phyloP scores from a whole-genome alignment of 2,797 vertebrate species.

The Acipenser oxyrinchus region DNA sequence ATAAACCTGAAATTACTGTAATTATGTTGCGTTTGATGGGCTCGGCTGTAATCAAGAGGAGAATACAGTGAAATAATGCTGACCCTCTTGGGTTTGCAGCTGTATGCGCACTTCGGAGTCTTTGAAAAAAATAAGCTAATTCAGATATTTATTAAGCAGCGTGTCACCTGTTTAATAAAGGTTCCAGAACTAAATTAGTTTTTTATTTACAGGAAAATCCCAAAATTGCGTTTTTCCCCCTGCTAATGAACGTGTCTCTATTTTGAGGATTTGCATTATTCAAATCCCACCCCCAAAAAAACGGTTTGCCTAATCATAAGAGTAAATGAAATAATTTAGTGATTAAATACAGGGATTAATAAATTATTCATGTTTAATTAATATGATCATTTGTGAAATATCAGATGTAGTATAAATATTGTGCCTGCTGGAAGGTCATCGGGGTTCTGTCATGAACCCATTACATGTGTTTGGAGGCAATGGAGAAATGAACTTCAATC shows the following conservation, averaged over 20 bases:
- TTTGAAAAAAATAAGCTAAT: slow-evolving; percentile 65
- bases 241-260: slow-evolving; percentile 10
- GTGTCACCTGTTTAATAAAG: slow-evolving; percentile 73
- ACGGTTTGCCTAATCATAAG: not conserved
- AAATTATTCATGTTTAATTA: slow-evolving; percentile 71
- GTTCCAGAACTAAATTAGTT: slow-evolving; percentile 67
- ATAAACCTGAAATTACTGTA: slow-evolving; percentile 99
- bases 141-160: slow-evolving; percentile 75
- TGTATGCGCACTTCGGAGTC: slow-evolving; percentile 77
- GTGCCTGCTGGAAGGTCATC: not conserved
- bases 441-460: too few species aligned
- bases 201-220: slow-evolving; percentile 55
- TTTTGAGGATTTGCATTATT: slow-evolving; percentile 3
- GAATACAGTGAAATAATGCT: slow-evolving; percentile 99
- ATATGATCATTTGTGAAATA: slow-evolving; percentile 60
- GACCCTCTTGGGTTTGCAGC: slow-evolving; percentile 98
- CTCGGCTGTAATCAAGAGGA: slow-evolving; percentile 99
- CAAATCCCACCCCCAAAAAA: not conserved
- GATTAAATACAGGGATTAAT: slow-evolving; percentile 57
- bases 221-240: slow-evolving; percentile 50
- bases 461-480: too few species aligned
- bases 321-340: slow-evolving; percentile 14
- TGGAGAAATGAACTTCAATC: too few species aligned
- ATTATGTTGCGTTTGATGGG: slow-evolving; percentile 99
- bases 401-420: not conserved